Conservation (phyloP, 2,797 vertebrate genomes). For the Antennarius maculatus region DNA sequence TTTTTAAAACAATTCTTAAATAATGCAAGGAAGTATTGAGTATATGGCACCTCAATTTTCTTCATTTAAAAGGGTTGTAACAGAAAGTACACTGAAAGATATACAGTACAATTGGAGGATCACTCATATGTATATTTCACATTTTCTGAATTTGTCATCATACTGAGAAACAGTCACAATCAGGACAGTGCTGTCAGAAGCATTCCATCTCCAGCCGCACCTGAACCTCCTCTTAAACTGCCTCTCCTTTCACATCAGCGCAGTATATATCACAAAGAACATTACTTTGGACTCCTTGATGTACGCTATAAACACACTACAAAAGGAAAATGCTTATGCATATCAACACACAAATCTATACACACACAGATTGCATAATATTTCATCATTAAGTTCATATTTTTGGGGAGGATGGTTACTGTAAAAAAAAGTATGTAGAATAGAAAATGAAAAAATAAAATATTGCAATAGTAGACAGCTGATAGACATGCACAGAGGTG, state of each 20-base stretch:
- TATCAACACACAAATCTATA: conserved; percentile 34
- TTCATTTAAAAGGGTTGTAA: conserved; percentile 20
- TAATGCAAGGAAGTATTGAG: conserved; percentile 45
- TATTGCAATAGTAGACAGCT: conserved; percentile 83
- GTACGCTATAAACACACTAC: conserved; percentile 29
- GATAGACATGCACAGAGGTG: conserved; percentile 89
- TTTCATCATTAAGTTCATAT: conserved; percentile 75
- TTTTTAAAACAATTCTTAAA: conserved; percentile 56
- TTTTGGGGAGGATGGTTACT: conserved; percentile 73
- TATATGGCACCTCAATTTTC: conserved; percentile 37
- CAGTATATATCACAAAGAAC: conserved; percentile 43
- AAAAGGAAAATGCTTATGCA: conserved; percentile 51
- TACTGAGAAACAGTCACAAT: conserved; percentile 62
- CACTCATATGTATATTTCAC: conserved; percentile 46
- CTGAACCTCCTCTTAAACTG: conserved; percentile 49
- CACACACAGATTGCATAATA: conserved; percentile 67
- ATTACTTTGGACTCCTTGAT: conserved; percentile 46
- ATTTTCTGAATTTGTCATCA: conserved; percentile 42
- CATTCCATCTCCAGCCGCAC: conserved; percentile 43
- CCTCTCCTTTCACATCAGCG: conserved; percentile 61
- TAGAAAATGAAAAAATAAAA: conserved; percentile 67
- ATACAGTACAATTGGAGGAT: conserved; percentile 49
- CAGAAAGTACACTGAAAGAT: conserved; percentile 30
- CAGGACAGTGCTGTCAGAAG: conserved; percentile 54
- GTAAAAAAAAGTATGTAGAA: conserved; percentile 74